Percentiles rank a stretch among this genome's conserved stretches.
phyloP scores from a whole-genome alignment of 2,113 vertebrate genomes.

The Paedocypris sp. region DNA sequence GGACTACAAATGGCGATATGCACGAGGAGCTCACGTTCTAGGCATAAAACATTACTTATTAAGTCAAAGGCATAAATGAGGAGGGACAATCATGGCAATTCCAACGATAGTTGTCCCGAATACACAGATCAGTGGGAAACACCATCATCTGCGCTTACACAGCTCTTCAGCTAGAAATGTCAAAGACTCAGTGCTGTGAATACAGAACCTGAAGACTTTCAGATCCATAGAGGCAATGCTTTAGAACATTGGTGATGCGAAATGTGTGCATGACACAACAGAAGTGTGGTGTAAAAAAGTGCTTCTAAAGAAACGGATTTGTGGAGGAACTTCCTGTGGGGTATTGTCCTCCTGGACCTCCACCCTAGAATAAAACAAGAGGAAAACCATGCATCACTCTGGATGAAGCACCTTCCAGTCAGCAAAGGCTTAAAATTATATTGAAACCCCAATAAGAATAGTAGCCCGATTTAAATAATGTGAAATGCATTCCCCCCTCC shows the following conservation, averaged over 20 bases:
- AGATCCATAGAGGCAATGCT: constrained; percentile 7
- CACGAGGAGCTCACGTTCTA: constrained; percentile 84
- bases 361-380: constrained; percentile 59
- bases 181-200: constrained; percentile 22
- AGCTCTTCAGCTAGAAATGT: constrained; percentile 9
- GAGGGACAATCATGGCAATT: constrained; percentile 4
- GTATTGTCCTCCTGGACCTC: constrained; percentile 79
- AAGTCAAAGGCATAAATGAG: constrained; percentile 71
- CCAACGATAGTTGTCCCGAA: constrained; percentile 4
- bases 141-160: neutral
- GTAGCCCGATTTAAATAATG: no score
- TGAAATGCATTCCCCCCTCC: no score
- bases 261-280: neutral
- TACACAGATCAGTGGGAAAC: neutral
- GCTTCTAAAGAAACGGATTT: constrained; percentile 88
- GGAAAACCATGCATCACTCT: neutral
- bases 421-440: no score
- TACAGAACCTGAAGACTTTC: constrained; percentile 16
- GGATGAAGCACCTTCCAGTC: neutral
- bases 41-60: constrained; percentile 79
- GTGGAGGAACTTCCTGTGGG: constrained; percentile 83
- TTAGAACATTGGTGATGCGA: constrained; percentile 5
- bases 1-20: constrained; percentile 97
- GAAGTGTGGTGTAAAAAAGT: neutral
- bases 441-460: no score